Percentiles rank a stretch among this genome's conserved stretches.
Evolutionary conservation across 2,797 vertebrate species (phyloP).

Genomic region (Telmatherina bonti): DNA sequence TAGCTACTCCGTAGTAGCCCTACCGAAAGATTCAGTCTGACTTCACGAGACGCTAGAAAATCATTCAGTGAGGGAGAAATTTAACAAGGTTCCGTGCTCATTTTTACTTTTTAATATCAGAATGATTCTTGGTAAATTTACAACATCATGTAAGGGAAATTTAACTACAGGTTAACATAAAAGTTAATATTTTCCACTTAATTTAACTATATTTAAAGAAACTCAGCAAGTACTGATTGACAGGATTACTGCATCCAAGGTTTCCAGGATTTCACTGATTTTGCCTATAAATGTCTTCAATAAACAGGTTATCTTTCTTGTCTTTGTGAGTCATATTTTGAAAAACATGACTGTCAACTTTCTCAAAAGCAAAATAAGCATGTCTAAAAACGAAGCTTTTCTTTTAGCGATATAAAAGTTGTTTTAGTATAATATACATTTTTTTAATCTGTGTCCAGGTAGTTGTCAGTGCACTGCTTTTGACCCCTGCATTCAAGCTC

Average conservation of each 20-base stretch:
- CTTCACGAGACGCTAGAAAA: not conserved
- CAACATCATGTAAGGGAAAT: not conserved
- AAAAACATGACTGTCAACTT: not conserved
- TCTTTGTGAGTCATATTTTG: not conserved
- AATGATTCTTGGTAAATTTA: not conserved
- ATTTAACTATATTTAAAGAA: not conserved
- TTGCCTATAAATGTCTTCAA: not conserved
- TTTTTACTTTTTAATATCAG: not conserved
- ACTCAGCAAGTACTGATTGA: not conserved
- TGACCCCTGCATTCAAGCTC: slow-evolving; percentile 44
- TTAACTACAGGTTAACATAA: not conserved
- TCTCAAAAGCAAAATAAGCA: not conserved
- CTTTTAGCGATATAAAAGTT: not conserved
- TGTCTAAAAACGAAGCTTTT: not conserved
- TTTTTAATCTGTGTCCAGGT: not conserved
- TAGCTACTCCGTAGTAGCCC: not conserved
- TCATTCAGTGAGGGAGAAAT: not conserved
- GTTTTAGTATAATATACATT: not conserved
- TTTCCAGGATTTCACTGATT: too few species aligned
- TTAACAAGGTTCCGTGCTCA: not conserved
- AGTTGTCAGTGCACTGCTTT: slow-evolving; percentile 13
- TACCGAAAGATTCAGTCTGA: not conserved
- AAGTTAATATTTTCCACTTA: not conserved
- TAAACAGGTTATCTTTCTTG: not conserved
- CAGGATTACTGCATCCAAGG: not conserved